A percentile compares a stretch with the other conserved stretches of the same genome.
Evolutionary conservation across 2,113 vertebrate genomes (phyloP).

Genomic region (Candoia aspera): DNA sequence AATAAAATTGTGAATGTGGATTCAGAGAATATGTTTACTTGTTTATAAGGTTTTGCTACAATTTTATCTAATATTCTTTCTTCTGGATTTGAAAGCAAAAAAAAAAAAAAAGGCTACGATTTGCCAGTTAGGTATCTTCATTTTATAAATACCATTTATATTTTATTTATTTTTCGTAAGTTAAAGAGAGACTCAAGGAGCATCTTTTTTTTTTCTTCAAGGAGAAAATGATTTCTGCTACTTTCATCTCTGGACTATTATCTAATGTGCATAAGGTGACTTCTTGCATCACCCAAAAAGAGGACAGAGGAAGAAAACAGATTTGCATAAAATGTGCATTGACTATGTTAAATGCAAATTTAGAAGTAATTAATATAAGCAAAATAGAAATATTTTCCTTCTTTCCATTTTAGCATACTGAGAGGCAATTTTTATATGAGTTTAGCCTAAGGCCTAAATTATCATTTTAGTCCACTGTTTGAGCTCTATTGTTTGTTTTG

Average conservation of each 20-base stretch:
- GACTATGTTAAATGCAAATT: not conserved
- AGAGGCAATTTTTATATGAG: too few species aligned
- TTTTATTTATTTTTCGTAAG: not conserved
- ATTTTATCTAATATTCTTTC: not conserved
- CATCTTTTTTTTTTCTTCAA: not conserved
- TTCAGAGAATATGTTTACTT: not conserved
- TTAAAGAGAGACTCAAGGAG: not conserved
- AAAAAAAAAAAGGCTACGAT: too few species aligned
- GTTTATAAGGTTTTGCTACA: not conserved
- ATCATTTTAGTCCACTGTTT: too few species aligned
- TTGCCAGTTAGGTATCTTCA: too few species aligned
- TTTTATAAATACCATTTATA: too few species aligned
- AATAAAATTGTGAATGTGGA: not conserved
- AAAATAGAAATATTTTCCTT: not conserved
- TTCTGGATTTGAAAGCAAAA: not conserved
- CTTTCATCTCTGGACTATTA: not conserved
- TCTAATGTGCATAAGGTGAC: not conserved
- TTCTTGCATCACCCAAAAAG: not conserved
- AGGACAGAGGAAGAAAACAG: not conserved
- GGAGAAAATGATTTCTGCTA: too few species aligned
- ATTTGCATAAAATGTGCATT: not conserved
- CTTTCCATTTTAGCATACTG: too few species aligned
- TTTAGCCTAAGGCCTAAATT: too few species aligned
- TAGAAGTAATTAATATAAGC: not conserved
- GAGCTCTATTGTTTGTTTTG: too few species aligned